Evolutionary conservation across 2,113 vertebrate genomes (phyloP).

Genomic region (Ammodytes dubius): DNA sequence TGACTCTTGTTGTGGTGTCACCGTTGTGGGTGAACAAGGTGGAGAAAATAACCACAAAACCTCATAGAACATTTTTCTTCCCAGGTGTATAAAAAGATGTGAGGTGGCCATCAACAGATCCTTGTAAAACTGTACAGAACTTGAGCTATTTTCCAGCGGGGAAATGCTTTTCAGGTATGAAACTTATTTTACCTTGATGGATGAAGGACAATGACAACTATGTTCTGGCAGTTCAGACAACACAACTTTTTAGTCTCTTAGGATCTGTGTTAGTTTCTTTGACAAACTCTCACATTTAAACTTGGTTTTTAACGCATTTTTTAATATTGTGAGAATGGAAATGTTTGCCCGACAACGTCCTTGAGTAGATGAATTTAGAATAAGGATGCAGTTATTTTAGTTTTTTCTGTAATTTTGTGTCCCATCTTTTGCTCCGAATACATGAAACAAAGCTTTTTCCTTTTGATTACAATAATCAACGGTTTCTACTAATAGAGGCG

Average conservation of each 20-base stretch:
- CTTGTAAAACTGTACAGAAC: constrained; percentile 22
- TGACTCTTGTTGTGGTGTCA: not conserved
- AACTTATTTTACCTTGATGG: constrained; percentile 54
- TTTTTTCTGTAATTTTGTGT: not conserved
- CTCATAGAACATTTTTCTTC: not conserved
- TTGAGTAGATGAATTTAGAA: not conserved
- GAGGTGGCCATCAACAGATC: constrained; percentile 19
- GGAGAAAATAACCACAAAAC: constrained; percentile 4
- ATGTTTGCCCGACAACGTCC: constrained; percentile 22
- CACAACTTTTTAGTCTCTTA: constrained; percentile 44
- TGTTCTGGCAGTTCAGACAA: constrained; percentile 51
- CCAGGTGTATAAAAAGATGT: not conserved
- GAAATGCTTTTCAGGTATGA: constrained; percentile 51
- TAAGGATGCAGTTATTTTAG: not conserved
- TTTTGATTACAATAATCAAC: not conserved
- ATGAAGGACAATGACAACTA: constrained; percentile 60
- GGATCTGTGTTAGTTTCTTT: constrained; percentile 63
- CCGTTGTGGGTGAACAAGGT: not conserved
- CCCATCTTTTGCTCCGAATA: not conserved
- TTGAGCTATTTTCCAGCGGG: constrained; percentile 29
- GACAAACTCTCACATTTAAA: constrained; percentile 43
- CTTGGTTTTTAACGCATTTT: constrained; percentile 41
- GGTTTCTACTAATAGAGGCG: not conserved
- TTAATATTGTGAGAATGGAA: constrained; percentile 8
- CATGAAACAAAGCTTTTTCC: not conserved